These are phyloP conservation scores for Yasuhikotakia modesta DNA, from an alignment of 2,797 vertebrate genomes.

Conservation along the genomic window DNA sequence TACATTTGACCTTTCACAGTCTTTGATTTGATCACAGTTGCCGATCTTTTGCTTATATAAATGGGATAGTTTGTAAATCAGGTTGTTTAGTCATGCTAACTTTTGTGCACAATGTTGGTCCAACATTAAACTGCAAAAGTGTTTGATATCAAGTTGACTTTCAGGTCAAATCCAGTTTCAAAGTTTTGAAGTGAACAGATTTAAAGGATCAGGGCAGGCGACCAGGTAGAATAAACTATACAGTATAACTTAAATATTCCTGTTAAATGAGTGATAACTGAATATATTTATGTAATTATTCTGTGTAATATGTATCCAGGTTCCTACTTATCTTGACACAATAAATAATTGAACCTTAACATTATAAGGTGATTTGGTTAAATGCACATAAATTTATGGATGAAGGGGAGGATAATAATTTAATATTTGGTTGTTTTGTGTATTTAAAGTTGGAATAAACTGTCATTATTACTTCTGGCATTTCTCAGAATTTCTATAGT, in stretches of 20 bases:
- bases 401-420: neutral
- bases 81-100: neutral
- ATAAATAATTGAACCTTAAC: slow-evolving; percentile 15
- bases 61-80: neutral
- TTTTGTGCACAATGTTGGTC: neutral
- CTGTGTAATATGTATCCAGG: neutral
- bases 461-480: neutral
- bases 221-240: neutral
- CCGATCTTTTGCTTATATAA: slow-evolving; percentile 2
- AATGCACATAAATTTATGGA: neutral
- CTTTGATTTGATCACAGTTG: neutral
- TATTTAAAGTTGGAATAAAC: neutral
- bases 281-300: neutral
- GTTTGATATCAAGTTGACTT: neutral
- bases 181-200: neutral
- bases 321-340: neutral
- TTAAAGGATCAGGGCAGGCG: neutral
- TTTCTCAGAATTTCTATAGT: too few species aligned
- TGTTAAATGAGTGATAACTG: neutral
- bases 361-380: neutral
- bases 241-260: neutral
- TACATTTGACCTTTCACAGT: neutral
- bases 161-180: neutral
- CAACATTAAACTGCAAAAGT: neutral
- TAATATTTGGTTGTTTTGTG: neutral